Conservation (phyloP, 1,140 invertebrate species). For the Gyrodactylus salaris region DNA sequence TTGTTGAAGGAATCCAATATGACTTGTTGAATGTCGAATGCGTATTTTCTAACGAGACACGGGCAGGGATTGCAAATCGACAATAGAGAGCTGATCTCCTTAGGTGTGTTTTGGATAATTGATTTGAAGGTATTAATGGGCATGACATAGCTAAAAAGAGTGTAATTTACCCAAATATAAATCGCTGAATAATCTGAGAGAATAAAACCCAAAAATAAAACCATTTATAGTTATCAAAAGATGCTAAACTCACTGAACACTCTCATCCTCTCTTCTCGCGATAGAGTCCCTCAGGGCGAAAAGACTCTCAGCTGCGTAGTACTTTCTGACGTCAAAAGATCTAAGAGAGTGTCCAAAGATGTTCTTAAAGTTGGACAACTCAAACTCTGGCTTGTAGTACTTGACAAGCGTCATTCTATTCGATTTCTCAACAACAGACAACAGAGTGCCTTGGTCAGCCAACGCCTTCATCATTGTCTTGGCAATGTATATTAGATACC, state of each 20-base stretch:
- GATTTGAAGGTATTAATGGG: constrained; percentile 76
- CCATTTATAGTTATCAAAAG: no score
- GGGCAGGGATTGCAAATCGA: not conserved
- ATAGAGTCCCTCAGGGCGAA: constrained; percentile 53
- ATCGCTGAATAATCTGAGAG: no score
- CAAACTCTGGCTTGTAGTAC: constrained; percentile 42
- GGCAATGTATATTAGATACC: constrained; percentile 70
- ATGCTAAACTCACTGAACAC: constrained; percentile 26
- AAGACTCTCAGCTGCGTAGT: constrained; percentile 42
- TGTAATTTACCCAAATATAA: no score
- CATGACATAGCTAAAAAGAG: constrained; percentile 28
- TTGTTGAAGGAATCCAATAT: not conserved
- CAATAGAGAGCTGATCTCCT: not conserved
- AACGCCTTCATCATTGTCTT: constrained; percentile 42
- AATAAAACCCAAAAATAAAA: no score
- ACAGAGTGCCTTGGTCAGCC: constrained; percentile 34
- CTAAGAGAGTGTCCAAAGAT: constrained; percentile 41
- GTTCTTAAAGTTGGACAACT: constrained; percentile 34
- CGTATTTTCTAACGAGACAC: constrained; percentile 3
- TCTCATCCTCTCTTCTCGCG: constrained; percentile 61
- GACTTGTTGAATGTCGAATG: not conserved
- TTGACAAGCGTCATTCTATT: constrained; percentile 31
- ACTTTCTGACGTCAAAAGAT: constrained; percentile 43
- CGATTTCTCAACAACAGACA: constrained; percentile 34
- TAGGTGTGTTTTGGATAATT: constrained; percentile 50